phyloP scores from a whole-genome alignment of 2,113 vertebrate species.

The Semnornis frantzii region DNA sequence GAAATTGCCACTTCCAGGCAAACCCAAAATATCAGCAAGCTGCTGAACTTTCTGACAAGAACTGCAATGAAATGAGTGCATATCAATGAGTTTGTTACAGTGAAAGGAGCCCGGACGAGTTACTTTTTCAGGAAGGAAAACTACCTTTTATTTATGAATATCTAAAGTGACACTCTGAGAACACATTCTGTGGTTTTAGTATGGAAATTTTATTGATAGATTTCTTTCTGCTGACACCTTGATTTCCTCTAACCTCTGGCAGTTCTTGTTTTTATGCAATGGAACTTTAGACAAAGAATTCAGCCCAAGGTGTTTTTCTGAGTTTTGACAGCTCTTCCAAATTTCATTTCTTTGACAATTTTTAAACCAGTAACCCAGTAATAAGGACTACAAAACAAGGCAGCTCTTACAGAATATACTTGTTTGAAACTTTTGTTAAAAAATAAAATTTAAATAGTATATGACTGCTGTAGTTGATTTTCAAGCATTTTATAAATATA shows the following conservation, averaged over 20 bases:
- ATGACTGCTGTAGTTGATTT: background rate
- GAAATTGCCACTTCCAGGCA: background rate
- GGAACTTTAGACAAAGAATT: conserved; percentile 5
- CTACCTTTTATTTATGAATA: background rate
- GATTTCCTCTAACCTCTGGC: background rate
- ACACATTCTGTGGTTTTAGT: background rate
- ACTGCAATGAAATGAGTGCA: background rate
- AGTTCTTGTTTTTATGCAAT: background rate
- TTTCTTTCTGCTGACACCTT: background rate
- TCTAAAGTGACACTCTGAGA: background rate
- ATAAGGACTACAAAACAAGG: background rate
- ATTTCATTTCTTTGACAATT: conserved; percentile 21
- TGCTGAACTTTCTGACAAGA: background rate
- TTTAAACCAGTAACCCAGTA: background rate
- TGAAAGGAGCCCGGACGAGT: background rate
- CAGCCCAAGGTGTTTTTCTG: background rate
- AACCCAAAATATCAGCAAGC: background rate
- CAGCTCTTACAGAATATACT: background rate
- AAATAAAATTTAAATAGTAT: background rate
- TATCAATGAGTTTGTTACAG: background rate
- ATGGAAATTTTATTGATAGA: conserved; percentile 1
- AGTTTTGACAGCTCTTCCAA: background rate
- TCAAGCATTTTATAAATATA: background rate
- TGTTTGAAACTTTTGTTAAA: background rate
- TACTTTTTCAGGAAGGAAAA: background rate